Evolutionary conservation across 1,140 invertebrate genomes (phyloP), one percentile per base, ranked within the genome.

Genomic region (Parapsyche elsis): DNA sequence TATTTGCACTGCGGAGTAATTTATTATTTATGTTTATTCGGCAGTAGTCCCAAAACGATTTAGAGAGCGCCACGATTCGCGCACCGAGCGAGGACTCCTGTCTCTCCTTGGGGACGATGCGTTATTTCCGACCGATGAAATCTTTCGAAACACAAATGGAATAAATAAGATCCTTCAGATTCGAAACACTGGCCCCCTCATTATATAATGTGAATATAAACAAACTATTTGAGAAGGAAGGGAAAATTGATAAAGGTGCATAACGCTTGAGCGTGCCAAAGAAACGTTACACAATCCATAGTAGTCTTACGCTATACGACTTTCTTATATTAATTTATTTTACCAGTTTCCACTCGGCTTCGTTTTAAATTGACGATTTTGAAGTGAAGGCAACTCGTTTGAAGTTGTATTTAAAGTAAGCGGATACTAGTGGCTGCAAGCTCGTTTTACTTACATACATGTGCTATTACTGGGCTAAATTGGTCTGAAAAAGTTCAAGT

Each of bases 1-100:
- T 67, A 67, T 67, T 67, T 67, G 64, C 64, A 67, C 64, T 67
- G 64, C 64, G 64, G 24, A 67, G 24, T 67, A 67, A 67, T 67
- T 67, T 67, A 67, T 67, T 67, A 67, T 67, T 67, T 67, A 67
- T 67, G 64, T 67, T 67, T 67, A 26, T 67, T 26, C 23, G 64
- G 24, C 24, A 26, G 23, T 26, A 26, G 64, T 23, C 21, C 64
- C 19, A 23, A 67, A 67, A 24, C 64, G 64, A 67, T 67, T 67
- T 26, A 26, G 64, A 24, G 14, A 26, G 24, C 5, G 14, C 57
- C 57, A 19, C 30, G 30, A 53, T 53, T 16, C 49, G 49, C 16
- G 49, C 4, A 53, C 12, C 30, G 49, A 53, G 16, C 49, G 1
- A 16, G 10, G 49, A 12, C 49, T 26, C 64, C 21, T 26, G 57